Evolutionary conservation across 1,140 invertebrate species (phyloP).

Genomic region (Hycleus phaleratus): DNA sequence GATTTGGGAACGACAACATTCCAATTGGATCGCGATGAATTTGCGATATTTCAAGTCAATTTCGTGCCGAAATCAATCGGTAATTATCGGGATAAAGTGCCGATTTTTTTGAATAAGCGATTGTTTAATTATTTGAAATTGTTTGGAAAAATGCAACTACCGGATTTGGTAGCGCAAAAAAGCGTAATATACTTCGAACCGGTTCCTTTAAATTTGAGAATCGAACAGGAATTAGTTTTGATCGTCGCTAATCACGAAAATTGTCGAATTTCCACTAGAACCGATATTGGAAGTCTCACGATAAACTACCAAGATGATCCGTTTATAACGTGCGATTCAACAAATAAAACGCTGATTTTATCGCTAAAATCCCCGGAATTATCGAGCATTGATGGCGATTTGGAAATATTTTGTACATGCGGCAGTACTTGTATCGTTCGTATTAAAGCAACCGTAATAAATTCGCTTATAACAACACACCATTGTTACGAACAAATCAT

Average conservation of each 20-base stretch:
- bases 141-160: slow-evolving; percentile 8
- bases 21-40: background rate
- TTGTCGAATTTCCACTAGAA: background rate
- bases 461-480: too few species aligned
- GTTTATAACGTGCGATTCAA: background rate
- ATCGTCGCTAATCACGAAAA: slow-evolving; percentile 1
- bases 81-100: slow-evolving; percentile 4
- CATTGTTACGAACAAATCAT: too few species aligned
- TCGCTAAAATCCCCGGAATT: too few species aligned
- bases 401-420: background rate
- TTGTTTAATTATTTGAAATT: slow-evolving; percentile 23
- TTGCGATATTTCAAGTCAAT: background rate
- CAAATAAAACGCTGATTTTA: too few species aligned
- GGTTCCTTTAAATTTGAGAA: slow-evolving; percentile 9
- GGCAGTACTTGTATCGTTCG: background rate
- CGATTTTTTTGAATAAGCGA: slow-evolving; percentile 17
- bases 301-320: background rate
- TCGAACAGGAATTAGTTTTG: background rate
- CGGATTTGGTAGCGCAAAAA: background rate
- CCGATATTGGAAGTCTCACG: background rate
- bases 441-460: too few species aligned
- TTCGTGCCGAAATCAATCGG: slow-evolving; percentile 14
- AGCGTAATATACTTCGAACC: slow-evolving; percentile 13
- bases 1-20: background rate
- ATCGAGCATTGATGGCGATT: too few species aligned